A percentile compares a stretch with the other conserved stretches of the same genome.
Evolutionary conservation across 2,113 vertebrate species (phyloP).

Genomic region (Pomatostomus ruficeps): DNA sequence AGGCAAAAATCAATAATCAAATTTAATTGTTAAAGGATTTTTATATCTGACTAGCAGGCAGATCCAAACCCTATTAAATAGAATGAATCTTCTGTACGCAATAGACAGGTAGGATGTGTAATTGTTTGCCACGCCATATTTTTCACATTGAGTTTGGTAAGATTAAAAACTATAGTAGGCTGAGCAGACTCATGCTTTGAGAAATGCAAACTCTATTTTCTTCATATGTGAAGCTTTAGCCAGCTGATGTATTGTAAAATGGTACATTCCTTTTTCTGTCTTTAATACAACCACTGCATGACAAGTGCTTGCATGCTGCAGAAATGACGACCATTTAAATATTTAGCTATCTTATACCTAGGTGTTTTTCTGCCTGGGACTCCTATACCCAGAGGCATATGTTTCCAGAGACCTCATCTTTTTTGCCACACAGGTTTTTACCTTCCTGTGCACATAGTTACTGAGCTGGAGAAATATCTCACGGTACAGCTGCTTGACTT

Average conservation of each 20-base stretch:
- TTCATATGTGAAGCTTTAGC: neutral
- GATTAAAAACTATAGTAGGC: neutral
- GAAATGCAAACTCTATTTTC: neutral
- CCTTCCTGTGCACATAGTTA: neutral
- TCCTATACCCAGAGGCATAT: neutral
- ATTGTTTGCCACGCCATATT: neutral
- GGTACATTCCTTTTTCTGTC: neutral
- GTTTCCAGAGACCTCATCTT: neutral
- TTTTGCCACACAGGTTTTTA: neutral
- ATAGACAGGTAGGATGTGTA: neutral
- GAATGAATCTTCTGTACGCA: neutral
- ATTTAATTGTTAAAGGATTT: neutral
- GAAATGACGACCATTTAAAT: neutral
- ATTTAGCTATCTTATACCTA: neutral
- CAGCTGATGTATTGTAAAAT: neutral
- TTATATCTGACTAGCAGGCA: neutral
- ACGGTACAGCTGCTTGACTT: neutral
- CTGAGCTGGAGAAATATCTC: neutral
- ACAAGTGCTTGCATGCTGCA: neutral
- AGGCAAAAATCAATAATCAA: neutral
- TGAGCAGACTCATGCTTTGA: rapidly evolving
- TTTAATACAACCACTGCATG: neutral
- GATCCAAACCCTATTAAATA: neutral
- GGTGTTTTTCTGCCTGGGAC: neutral
- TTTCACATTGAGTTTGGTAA: neutral